phyloP scores from a whole-genome alignment of 1,140 invertebrate species.

The Drosophila subobscura region DNA sequence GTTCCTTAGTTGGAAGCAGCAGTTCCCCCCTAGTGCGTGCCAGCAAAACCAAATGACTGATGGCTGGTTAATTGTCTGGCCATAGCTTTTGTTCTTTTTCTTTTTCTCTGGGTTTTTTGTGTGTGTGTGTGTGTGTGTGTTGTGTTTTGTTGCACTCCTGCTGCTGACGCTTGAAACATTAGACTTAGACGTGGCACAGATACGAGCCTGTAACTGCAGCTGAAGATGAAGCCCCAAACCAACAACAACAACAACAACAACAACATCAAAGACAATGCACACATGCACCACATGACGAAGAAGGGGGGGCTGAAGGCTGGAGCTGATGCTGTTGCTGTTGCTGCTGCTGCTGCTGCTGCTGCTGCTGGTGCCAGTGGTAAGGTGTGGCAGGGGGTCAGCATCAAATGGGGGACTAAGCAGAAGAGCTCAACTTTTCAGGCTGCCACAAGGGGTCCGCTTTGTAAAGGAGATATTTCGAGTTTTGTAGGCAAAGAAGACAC shows the following conservation, averaged over 20 bases:
- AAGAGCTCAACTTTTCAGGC: too few relatives aligned
- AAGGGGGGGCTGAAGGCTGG: conserved; percentile 10
- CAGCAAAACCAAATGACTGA: conserved; percentile 73
- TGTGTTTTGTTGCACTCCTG: conserved; percentile 53
- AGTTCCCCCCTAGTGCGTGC: conserved; percentile 58
- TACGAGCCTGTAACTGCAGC: conserved; percentile 46
- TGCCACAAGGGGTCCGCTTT: too few relatives aligned
- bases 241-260: conserved; percentile 21
- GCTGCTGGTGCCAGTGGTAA: too few relatives aligned
- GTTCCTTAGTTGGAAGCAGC: conserved; percentile 14
- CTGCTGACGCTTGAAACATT: conserved; percentile 75
- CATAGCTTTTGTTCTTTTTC: conserved; percentile 70
- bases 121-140: conserved; percentile 16
- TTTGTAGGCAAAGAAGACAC: too few relatives aligned
- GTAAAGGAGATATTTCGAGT: too few relatives aligned
- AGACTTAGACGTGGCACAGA: conserved; percentile 71
- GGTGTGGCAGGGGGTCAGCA: too few relatives aligned
- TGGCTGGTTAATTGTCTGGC: conserved; percentile 80
- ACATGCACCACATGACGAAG: conserved; percentile 23
- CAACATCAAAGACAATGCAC: conserved; percentile 73
- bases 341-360: too few relatives aligned
- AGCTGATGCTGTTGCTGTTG: conserved; percentile 13
- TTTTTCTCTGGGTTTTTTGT: conserved; percentile 10
- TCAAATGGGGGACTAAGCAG: too few relatives aligned
- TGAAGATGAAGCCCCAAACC: conserved; percentile 40